Percentiles rank a stretch among this genome's conserved stretches.
Conservation (phyloP, 2,888 invertebrate genomes). For the Tipula confusa region DNA sequence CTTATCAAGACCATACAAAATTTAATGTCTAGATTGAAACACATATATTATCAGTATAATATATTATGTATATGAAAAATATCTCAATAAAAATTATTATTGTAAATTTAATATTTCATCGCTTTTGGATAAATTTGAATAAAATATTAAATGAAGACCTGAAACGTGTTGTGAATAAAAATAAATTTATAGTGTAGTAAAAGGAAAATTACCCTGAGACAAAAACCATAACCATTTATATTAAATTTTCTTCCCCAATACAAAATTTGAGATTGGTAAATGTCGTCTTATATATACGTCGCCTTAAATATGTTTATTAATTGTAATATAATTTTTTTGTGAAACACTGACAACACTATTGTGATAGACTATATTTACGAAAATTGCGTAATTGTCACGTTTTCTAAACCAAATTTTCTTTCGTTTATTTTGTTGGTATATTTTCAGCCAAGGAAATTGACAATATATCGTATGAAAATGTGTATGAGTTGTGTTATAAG, state of each 20-base stretch:
- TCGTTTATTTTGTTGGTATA: background rate
- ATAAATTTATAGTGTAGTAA: background rate
- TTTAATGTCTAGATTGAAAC: background rate
- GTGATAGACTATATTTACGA: background rate
- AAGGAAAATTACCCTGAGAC: background rate
- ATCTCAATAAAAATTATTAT: background rate
- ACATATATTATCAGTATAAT: background rate
- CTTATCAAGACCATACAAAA: background rate
- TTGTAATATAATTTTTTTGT: background rate
- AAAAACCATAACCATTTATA: background rate
- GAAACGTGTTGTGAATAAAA: background rate
- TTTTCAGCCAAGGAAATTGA: background rate
- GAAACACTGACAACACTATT: background rate
- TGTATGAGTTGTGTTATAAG: background rate
- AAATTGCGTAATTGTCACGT: background rate
- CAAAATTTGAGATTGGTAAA: background rate
- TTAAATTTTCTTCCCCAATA: background rate
- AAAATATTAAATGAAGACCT: slow-evolving; percentile 20
- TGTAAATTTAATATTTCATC: background rate
- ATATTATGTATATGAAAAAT: background rate
- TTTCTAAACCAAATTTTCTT: background rate
- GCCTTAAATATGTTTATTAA: background rate
- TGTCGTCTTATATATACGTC: background rate
- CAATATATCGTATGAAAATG: background rate
- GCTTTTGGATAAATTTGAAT: background rate